Evolutionary conservation across 1,140 invertebrate species (phyloP), one percentile per base, ranked within the genome.

Genomic region (Eriocheir sinensis): DNA sequence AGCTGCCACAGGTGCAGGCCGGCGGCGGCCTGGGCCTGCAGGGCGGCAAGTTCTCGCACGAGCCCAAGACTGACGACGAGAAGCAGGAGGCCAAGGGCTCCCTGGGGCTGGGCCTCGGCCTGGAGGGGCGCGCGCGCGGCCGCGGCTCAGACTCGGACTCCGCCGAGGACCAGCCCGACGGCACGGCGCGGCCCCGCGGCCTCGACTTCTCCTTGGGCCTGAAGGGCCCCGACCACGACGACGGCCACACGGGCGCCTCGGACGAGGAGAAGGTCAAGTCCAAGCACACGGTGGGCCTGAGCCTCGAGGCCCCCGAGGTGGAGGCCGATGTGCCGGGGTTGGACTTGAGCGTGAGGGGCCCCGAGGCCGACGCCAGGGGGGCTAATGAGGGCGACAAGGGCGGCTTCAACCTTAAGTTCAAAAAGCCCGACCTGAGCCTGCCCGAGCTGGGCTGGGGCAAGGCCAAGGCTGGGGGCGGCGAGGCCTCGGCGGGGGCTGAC

Each of bases 61-160:
- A 94, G 72, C 94, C 94, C 81, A 94, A 94, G 41, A 94, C 94
- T 8, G 94, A 94, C 41, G 94, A 94, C 21, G 94, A 94, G 79
- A 94, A 94, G 81, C 94, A 94, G 90, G 86, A 91, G 36, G 94
- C 94, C 17, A 94, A 94, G 44, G 94, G 94, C 32, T 85, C 89
- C 4, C 86, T 94, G 60, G 94, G 94, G 30, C 30, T 94, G 15
- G 81, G 48, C 36, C 40, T 93, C 32, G 93, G 88, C n/a, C 48
- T 92, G 38, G 48, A 92, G 21, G 91, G 91, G n/a, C 48, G 81
- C 30, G 38, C 27, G 15, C 38, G 79, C 38, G 79, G 91, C 36
- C 91, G 83, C 0, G 80, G 48, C 48, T 86, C 91, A 2, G 81
- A 92, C 79, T 85, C 80, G 0, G 91, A 92, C 17, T 48, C 44